Conservation (phyloP, 2,888 invertebrate species). For the Ennomos erosarius region DNA sequence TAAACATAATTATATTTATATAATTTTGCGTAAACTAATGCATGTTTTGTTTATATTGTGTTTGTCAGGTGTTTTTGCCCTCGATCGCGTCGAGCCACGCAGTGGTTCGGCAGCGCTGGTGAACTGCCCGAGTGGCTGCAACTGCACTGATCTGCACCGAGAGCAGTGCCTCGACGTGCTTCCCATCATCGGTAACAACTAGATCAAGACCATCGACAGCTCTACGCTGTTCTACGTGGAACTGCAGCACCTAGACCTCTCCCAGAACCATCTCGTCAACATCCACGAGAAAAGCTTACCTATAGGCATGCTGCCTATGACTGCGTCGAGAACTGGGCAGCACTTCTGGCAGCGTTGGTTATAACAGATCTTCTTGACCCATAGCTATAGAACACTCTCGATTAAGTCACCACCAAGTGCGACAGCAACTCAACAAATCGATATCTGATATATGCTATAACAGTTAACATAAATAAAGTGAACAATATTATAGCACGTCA, state of each 20-base stretch:
- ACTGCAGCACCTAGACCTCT: slow-evolving; percentile 93
- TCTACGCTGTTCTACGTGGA: slow-evolving; percentile 95
- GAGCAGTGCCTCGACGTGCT: slow-evolving; percentile 94
- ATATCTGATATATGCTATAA: too few species aligned
- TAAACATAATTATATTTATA: too few species aligned
- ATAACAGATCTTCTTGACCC: too few species aligned
- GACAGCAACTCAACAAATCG: too few species aligned
- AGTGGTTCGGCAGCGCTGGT: slow-evolving; percentile 86
- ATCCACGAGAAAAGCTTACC: slow-evolving; percentile 93
- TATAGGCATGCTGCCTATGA: too few species aligned
- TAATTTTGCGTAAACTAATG: slow-evolving; percentile 1
- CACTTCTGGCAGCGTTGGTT: too few species aligned
- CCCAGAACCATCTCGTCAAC: slow-evolving; percentile 93
- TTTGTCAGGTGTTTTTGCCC: slow-evolving; percentile 76
- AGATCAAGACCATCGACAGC: slow-evolving; percentile 94
- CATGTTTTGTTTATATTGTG: slow-evolving; percentile 34
- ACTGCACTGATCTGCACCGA: slow-evolving; percentile 96
- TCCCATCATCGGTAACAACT: slow-evolving; percentile 94
- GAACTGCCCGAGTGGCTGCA: slow-evolving; percentile 94
- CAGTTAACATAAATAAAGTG: too few species aligned
- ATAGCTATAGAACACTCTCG: too few species aligned
- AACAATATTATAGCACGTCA: too few species aligned
- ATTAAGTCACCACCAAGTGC: too few species aligned
- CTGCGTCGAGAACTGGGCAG: too few species aligned
- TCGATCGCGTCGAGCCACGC: slow-evolving; percentile 68